Evolutionary conservation across 2,888 invertebrate genomes (phyloP).

Genomic region (Notodonta ziczac): DNA sequence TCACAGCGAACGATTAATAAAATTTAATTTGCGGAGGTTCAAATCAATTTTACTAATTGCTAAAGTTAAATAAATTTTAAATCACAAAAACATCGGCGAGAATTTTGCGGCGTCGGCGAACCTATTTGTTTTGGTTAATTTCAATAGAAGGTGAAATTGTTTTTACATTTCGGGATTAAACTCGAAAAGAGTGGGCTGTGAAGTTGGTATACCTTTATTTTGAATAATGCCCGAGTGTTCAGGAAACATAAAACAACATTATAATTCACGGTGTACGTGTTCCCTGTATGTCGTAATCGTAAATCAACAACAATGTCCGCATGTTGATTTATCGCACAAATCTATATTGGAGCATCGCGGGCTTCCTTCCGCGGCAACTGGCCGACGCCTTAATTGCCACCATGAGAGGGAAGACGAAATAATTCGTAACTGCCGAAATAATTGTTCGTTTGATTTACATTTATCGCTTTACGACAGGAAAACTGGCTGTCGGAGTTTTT

Average conservation of each 20-base stretch:
- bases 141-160: conserved; percentile 24
- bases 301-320: conserved; percentile 64
- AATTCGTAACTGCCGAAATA: conserved; percentile 60
- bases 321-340: conserved; percentile 59
- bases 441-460: conserved; percentile 64
- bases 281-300: conserved; percentile 52
- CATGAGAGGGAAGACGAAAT: conserved; percentile 62
- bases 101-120: conserved; percentile 17
- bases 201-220: conserved; percentile 24
- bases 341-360: conserved; percentile 61
- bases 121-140: conserved; percentile 36
- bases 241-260: conserved; percentile 23
- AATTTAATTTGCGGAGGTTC: conserved; percentile 42
- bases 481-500: conserved; percentile 59
- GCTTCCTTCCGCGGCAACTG: conserved; percentile 61
- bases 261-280: conserved; percentile 37
- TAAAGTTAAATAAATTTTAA: conserved; percentile 49
- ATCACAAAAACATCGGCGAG: conserved; percentile 41
- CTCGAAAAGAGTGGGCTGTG: conserved; percentile 22
- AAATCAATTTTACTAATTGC: conserved; percentile 51
- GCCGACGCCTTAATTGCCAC: conserved; percentile 60
- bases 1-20: conserved; percentile 42
- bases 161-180: conserved; percentile 30
- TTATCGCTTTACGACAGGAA: conserved; percentile 61
- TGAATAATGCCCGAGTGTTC: conserved; percentile 19